phyloP scores from a whole-genome alignment of 2,888 invertebrate genomes.

The Clusia tigrina region DNA sequence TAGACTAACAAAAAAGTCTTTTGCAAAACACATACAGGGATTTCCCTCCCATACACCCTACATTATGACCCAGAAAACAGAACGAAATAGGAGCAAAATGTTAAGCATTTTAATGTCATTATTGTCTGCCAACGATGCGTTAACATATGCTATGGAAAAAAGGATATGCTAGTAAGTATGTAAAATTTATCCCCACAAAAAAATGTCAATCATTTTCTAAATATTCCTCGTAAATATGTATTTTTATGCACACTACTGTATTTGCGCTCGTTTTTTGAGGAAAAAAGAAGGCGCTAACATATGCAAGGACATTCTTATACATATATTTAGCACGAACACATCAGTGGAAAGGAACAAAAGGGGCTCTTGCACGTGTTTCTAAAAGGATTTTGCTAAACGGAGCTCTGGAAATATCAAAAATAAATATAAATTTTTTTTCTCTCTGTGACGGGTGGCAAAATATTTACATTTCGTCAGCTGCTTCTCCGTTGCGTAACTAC shows the following conservation, averaged over 20 bases:
- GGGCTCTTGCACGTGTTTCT: neutral
- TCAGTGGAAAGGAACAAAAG: neutral
- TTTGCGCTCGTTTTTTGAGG: constrained; percentile 11
- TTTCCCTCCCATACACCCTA: neutral
- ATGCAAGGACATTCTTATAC: neutral
- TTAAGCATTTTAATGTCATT: constrained; percentile 55
- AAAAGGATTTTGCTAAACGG: neutral
- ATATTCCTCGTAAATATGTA: neutral
- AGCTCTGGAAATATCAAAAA: neutral
- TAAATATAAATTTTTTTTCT: constrained; percentile 46
- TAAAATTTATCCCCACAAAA: constrained; percentile 51
- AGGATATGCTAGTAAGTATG: neutral
- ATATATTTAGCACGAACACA: neutral
- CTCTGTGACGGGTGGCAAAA: constrained; percentile 72
- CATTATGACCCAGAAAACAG: constrained; percentile 8
- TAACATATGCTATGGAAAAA: constrained; percentile 45
- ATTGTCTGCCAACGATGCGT: constrained; percentile 57
- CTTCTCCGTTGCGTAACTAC: constrained; percentile 20
- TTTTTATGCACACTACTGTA: constrained; percentile 20
- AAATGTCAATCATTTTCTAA: constrained; percentile 53
- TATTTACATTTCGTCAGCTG: constrained; percentile 49
- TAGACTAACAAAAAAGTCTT: constrained; percentile 12
- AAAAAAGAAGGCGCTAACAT: constrained; percentile 1
- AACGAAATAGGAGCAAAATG: constrained; percentile 44
- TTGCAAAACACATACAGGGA: neutral